Percentiles rank a stretch among this genome's conserved stretches.
These are phyloP conservation scores for Chaetodon trifascialis DNA, from an alignment of 2,113 vertebrate genomes.

Conservation along the genomic window DNA sequence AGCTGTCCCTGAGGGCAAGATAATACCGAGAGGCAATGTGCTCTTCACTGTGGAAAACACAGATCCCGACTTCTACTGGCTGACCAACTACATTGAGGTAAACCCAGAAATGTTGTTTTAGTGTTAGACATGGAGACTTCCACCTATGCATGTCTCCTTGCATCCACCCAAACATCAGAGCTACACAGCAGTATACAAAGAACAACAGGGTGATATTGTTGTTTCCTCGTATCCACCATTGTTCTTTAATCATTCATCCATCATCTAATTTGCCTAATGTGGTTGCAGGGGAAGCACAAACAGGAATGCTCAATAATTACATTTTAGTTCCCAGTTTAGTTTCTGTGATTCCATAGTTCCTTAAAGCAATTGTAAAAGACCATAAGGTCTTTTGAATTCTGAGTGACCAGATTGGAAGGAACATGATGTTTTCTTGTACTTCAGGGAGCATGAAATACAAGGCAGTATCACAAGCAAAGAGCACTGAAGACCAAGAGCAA, in stretches of 20 bases:
- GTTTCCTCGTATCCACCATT: too few species aligned
- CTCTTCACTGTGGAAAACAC: slow-evolving; percentile 88
- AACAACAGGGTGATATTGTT: too few species aligned
- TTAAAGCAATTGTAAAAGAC: not conserved
- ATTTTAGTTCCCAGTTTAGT: not conserved
- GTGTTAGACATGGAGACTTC: too few species aligned
- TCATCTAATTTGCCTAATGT: too few species aligned
- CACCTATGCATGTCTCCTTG: too few species aligned
- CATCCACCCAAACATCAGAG: too few species aligned
- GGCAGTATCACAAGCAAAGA: not conserved
- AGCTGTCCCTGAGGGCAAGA: slow-evolving; percentile 83
- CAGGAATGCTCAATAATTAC: too few species aligned
- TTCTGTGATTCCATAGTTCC: not conserved
- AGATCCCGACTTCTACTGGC: slow-evolving; percentile 84
- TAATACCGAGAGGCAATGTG: slow-evolving; percentile 84
- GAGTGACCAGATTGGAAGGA: not conserved
- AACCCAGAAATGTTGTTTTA: too few species aligned
- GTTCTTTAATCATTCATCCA: too few species aligned
- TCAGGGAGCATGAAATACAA: not conserved
- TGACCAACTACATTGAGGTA: slow-evolving; percentile 85
- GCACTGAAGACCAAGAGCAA: not conserved
- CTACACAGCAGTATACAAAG: too few species aligned
- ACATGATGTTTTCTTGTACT: not conserved
- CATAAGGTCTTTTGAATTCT: not conserved
- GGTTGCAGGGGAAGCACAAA: too few species aligned